A percentile compares a stretch with the other conserved stretches of the same genome.
Evolutionary conservation across 2,113 vertebrate genomes (phyloP).

Genomic region (Semicossyphus pulcher): DNA sequence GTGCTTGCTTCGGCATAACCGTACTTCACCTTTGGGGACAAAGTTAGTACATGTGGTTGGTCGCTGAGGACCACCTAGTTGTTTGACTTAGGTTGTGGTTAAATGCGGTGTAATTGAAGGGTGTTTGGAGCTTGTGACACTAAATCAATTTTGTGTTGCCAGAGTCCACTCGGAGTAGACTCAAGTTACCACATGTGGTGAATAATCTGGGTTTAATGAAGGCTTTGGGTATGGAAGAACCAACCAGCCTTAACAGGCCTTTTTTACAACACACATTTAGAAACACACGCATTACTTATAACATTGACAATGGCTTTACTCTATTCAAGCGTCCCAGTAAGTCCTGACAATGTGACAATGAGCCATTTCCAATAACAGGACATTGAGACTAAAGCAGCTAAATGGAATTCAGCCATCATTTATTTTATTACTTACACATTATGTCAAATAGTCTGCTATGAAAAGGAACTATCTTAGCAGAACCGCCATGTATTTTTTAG

Average conservation of each 20-base stretch:
- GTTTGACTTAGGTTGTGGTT: background rate
- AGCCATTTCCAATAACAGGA: no score
- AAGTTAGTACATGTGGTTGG: background rate
- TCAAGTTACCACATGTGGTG: background rate
- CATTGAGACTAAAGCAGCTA: no score
- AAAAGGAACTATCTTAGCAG: no score
- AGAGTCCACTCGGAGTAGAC: background rate
- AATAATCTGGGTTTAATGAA: background rate
- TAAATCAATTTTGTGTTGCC: background rate
- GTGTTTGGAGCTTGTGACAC: background rate
- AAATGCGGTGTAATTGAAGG: constrained; percentile 1
- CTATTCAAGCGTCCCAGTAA: background rate
- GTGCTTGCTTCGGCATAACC: no score
- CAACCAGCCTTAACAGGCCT: no score
- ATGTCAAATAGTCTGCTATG: no score
- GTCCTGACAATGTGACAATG: no score
- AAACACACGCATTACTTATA: background rate
- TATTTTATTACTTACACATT: no score
- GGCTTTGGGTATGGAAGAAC: background rate
- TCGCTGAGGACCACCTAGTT: constrained; percentile 8
- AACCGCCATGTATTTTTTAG: no score
- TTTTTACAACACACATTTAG: background rate
- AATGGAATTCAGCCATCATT: no score
- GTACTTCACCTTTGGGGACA: background rate
- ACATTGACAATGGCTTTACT: background rate